Conservation (phyloP, 2,113 vertebrate genomes). For the Neodontobutis hainanensis region DNA sequence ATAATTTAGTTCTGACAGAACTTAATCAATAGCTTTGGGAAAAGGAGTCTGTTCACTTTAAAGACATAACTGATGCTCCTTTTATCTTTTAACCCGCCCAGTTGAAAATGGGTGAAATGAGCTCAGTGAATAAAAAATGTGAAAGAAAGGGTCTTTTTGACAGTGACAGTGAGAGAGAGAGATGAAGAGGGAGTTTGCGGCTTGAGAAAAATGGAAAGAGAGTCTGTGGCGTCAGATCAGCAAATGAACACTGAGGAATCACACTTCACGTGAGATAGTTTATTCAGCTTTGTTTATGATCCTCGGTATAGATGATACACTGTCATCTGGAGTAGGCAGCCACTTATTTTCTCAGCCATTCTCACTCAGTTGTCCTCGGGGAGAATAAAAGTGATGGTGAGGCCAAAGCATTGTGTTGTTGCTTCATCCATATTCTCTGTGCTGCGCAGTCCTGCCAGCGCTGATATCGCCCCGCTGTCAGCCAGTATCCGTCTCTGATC, state of each 20-base stretch:
- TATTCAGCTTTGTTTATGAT: conserved; percentile 68
- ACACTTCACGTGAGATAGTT: conserved; percentile 53
- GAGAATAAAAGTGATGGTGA: conserved; percentile 68
- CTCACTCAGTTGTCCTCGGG: conserved; percentile 55
- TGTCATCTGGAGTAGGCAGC: conserved; percentile 53
- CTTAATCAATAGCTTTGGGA: conserved; percentile 27
- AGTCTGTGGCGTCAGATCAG: conserved; percentile 6
- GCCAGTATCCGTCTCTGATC: conserved; percentile 58
- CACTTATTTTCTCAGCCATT: conserved; percentile 59
- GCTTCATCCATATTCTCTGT: conserved; percentile 69
- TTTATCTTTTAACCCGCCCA: conserved; percentile 27
- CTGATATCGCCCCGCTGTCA: conserved; percentile 55
- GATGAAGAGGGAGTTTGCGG: conserved; percentile 3
- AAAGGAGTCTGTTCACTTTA: conserved; percentile 26
- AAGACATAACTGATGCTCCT: conserved; percentile 34
- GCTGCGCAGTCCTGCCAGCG: conserved; percentile 42
- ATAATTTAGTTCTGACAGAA: conserved; percentile 22
- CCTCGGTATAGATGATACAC: conserved; percentile 57
- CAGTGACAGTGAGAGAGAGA: conserved; percentile 7
- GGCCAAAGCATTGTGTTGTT: conserved; percentile 70
- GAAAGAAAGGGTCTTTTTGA: conserved; percentile 18
- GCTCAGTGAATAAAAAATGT: conserved; percentile 22
- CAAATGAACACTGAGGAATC: conserved; percentile 40
- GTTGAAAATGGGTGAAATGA: conserved; percentile 34
- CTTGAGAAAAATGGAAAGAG: neutral